Percentiles rank a stretch among this genome's conserved stretches.
phyloP scores from a whole-genome alignment of 2,797 vertebrate species.

The Gambusia yucatana region DNA sequence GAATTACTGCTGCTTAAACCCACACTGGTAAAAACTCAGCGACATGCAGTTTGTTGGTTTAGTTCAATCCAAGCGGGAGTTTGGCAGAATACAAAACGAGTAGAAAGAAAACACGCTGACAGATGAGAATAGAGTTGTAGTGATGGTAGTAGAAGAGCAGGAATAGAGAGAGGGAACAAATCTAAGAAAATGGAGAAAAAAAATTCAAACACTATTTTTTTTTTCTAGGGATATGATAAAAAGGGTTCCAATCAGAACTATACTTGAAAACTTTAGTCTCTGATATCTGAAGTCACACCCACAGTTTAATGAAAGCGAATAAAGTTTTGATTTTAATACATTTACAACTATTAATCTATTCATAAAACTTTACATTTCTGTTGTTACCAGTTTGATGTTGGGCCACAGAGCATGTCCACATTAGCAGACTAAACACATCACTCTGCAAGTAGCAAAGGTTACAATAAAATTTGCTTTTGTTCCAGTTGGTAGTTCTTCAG shows the following conservation, averaged over 20 bases:
- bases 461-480: background rate
- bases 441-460: background rate
- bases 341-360: background rate
- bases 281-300: background rate
- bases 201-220: too few relatives aligned
- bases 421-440: background rate
- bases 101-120: background rate
- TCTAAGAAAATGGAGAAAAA: background rate
- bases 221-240: background rate
- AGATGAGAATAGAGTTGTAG: slow-evolving; percentile 2
- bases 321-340: background rate
- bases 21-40: background rate
- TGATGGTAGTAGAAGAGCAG: slow-evolving; percentile 47
- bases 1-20: slow-evolving; percentile 1
- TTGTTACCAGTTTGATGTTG: background rate
- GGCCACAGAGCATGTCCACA: background rate
- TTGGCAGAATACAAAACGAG: slow-evolving; percentile 49
- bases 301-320: background rate
- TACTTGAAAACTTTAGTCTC: background rate
- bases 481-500: background rate
- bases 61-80: slow-evolving; percentile 39
- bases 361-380: background rate
- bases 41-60: slow-evolving; percentile 10
- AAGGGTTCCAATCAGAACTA: background rate
- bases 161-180: background rate